Evolutionary conservation across 2,888 invertebrate genomes (phyloP).

Genomic region (Tenthredo livida): DNA sequence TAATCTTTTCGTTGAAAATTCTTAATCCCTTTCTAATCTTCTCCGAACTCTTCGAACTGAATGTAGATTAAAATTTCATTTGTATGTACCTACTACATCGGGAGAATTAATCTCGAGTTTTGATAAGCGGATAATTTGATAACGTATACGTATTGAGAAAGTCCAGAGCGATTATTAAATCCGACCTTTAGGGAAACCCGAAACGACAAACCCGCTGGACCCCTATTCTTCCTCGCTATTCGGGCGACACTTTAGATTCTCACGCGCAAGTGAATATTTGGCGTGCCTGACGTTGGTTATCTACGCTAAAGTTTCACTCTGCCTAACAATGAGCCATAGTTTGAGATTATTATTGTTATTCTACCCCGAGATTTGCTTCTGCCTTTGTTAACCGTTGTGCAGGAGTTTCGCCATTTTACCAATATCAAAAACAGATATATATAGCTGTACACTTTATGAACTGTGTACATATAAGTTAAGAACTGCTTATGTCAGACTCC

Average conservation of each 20-base stretch:
- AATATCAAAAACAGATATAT: conserved; percentile 34
- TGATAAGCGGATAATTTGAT: not conserved
- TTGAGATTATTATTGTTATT: conserved; percentile 43
- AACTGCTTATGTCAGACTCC: not conserved
- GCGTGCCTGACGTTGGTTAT: conserved; percentile 44
- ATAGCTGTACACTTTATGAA: not conserved
- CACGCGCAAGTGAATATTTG: conserved; percentile 48
- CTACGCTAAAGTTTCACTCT: conserved; percentile 43
- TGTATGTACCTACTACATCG: not conserved
- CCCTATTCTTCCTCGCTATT: conserved; percentile 22
- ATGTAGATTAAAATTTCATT: not conserved
- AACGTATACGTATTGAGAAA: not conserved
- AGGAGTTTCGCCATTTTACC: conserved; percentile 39
- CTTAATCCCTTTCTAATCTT: not conserved
- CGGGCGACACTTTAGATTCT: conserved; percentile 22
- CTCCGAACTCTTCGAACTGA: not conserved
- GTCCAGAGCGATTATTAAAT: not conserved
- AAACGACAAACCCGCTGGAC: not conserved
- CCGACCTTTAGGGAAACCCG: conserved; percentile 15
- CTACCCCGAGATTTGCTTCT: conserved; percentile 11
- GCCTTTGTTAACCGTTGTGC: conserved; percentile 17
- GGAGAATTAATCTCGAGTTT: not conserved
- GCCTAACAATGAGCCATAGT: conserved; percentile 34
- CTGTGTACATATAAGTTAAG: conserved; percentile 13
- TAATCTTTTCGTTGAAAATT: conserved; percentile 4